phyloP scores from a whole-genome alignment of 1,140 invertebrate genomes.

The Drosophila neocordata region DNA sequence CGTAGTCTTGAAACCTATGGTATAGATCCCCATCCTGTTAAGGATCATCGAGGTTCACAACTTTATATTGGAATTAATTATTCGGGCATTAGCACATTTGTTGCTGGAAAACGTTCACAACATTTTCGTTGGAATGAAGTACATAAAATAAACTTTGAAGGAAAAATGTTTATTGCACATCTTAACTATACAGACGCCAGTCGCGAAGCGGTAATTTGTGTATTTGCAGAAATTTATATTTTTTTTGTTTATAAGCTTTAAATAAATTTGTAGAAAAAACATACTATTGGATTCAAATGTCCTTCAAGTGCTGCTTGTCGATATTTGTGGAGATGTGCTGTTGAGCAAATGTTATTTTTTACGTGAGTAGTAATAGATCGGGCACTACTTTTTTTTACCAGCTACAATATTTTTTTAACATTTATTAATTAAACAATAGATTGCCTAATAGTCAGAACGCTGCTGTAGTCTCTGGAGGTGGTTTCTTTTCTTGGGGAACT shows the following conservation, averaged over 20 bases:
- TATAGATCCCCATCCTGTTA: constrained; percentile 98
- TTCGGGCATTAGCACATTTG: constrained; percentile 96
- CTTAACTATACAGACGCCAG: constrained; percentile 87
- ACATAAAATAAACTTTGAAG: constrained; percentile 97
- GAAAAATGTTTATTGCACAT: constrained; percentile 99
- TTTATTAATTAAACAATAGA: constrained; percentile 83
- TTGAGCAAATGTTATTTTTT: constrained; percentile 98
- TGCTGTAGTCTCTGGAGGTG: constrained; percentile 94
- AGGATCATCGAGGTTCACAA: constrained; percentile 88
- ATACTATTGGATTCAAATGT: constrained; percentile 98
- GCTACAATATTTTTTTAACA: not conserved
- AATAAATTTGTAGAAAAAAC: constrained; percentile 90
- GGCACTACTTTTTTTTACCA: not conserved
- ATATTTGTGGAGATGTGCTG: constrained; percentile 97
- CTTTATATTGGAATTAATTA: constrained; percentile 97
- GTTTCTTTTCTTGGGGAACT: constrained; percentile 96
- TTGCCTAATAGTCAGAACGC: constrained; percentile 94
- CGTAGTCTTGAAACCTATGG: constrained; percentile 97
- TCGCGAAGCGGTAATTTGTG: constrained; percentile 80
- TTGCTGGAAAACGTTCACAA: constrained; percentile 95
- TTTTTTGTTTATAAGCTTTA: not conserved
- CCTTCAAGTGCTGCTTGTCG: constrained; percentile 94
- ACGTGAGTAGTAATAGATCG: constrained; percentile 88
- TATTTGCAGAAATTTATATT: not conserved
- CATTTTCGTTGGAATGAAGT: constrained; percentile 98